Evolutionary conservation across 2,113 vertebrate genomes (phyloP).

Genomic region (Eudyptes chrysolophus): DNA sequence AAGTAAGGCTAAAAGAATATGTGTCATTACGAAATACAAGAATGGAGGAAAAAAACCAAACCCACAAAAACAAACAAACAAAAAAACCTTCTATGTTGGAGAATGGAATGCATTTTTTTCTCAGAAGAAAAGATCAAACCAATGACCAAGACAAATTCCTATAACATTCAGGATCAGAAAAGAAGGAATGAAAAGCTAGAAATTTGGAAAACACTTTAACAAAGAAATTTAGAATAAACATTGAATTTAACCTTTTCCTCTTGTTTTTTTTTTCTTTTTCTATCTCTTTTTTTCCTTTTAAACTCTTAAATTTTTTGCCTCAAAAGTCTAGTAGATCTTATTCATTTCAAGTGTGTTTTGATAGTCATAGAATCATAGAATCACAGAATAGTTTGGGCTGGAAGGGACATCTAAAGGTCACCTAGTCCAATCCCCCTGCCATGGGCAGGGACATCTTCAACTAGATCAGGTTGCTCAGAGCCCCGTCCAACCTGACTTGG

Average conservation of each 20-base stretch:
- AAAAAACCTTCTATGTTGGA: not conserved
- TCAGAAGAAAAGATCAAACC: not conserved
- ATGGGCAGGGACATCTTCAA: no score
- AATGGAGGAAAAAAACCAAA: not conserved
- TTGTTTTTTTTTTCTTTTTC: no score
- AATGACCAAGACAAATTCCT: not conserved
- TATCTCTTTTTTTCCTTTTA: not conserved
- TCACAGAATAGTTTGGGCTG: no score
- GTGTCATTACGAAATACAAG: not conserved
- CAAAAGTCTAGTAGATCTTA: not conserved
- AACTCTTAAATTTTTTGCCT: not conserved
- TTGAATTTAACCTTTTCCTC: not conserved
- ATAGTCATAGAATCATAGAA: not conserved
- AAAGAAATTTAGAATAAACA: not conserved
- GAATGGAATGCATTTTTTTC: not conserved
- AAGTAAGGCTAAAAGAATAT: not conserved
- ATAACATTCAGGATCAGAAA: not conserved
- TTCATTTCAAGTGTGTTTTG: not conserved
- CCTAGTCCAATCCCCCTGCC: no score
- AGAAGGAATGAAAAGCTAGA: not conserved
- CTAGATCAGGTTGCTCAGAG: no score
- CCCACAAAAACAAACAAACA: not conserved
- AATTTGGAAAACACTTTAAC: not conserved
- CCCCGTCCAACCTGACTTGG: no score
- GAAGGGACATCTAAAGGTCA: no score